A percentile compares a stretch with the other conserved stretches of the same genome.
Conservation (phyloP, 2,888 invertebrate genomes). For the Scaeva pyrastri region DNA sequence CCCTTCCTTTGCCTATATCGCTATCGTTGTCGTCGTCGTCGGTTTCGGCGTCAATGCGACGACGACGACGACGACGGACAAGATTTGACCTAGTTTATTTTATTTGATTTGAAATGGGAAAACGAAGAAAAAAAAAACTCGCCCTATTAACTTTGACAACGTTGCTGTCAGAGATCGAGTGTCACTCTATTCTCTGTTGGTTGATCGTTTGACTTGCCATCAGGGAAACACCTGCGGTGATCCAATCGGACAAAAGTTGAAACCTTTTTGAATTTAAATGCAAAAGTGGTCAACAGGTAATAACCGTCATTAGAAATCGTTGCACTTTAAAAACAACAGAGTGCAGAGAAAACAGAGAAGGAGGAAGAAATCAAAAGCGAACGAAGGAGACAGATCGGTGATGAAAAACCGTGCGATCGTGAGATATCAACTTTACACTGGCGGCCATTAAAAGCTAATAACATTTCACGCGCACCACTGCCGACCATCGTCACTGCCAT, state of each 20-base stretch:
- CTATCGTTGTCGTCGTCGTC: too few relatives aligned
- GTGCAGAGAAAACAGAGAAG: conserved; percentile 12
- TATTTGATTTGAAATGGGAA: neutral
- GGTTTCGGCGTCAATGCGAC: too few relatives aligned
- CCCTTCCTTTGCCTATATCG: conserved; percentile 5
- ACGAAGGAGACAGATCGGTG: conserved; percentile 51
- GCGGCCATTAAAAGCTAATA: conserved; percentile 68
- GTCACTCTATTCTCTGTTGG: conserved; percentile 36
- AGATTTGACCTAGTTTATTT: conserved; percentile 54
- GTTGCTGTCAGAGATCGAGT: conserved; percentile 47
- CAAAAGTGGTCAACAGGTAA: conserved; percentile 49
- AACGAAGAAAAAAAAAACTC: too few relatives aligned
- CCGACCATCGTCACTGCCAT: neutral
- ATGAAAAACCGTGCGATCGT: conserved; percentile 67
- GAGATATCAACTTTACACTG: conserved; percentile 64
- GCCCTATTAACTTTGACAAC: conserved; percentile 61
- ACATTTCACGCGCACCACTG: conserved; percentile 51
- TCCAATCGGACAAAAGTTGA: conserved; percentile 40
- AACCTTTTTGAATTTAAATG: conserved; percentile 57
- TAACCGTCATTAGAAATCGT: conserved; percentile 63
- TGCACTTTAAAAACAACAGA: conserved; percentile 2
- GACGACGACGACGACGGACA: neutral
- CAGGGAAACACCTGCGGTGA: conserved; percentile 63
- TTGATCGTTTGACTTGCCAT: conserved; percentile 24
- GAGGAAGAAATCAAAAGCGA: conserved; percentile 17